Base-by-base conservation (phyloP, 2,888 invertebrate genomes). In the Noctua janthe region DNA sequence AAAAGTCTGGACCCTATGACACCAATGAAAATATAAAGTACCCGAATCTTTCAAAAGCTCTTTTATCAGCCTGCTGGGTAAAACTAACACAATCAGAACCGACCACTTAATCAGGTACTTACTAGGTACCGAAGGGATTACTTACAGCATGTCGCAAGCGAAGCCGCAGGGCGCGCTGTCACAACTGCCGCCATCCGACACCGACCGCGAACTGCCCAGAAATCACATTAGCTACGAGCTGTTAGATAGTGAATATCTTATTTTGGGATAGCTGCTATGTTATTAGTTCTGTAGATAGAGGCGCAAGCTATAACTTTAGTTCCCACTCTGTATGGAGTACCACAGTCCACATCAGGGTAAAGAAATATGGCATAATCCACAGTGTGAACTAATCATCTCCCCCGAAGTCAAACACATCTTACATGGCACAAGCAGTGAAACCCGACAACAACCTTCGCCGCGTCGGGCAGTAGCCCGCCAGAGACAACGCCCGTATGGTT, bases 131-230 rank as follows among this genome's bases (percentile, higher is more conserved):
- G 23, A 35, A 49, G 54, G 82, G 83, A 87, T 90, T 56, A 71
- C 49, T 86, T 85, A 84, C 89, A 80, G 69, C 49, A 59, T 92
- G 90, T 88, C 80, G 92, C 89, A 91, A 93, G 88, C 84, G 78
- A 77, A 83, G 88, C 85, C 88, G 80, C 91, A 88, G 87, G 80
- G 76, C 75, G 85, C 84, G 77, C 80, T 91, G 90, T 87, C 74
- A 90, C 88, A 90, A 91, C 81, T 73, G 74, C 81, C 81, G 86
- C 66, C 81, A 87, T 54, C 13, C 70, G 80, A 90, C 82, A 85
- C 92, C 83, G 71, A 91, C 92, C 92, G 79, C 91, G 73, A 79
- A 72, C 70, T 81, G 82, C 71, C 74, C 87, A 88, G 81, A 74
- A 80, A 87, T 90, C 82, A 83, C 87, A 88, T 89, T 83, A 87